Evolutionary conservation across 2,888 invertebrate genomes (phyloP).

Genomic region (Dicranocentrus wangi): DNA sequence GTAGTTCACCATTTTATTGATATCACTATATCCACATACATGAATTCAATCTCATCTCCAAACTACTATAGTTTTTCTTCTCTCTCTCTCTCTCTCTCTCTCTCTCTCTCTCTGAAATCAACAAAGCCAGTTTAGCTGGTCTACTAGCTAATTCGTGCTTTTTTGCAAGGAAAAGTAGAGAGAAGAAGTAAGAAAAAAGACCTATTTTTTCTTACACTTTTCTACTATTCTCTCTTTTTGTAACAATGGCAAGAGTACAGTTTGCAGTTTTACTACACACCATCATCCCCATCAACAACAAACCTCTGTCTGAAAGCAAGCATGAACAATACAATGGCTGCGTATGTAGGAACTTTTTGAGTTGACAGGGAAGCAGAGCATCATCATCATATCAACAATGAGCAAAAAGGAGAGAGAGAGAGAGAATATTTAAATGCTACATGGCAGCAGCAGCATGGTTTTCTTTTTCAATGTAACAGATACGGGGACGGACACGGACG

Average conservation of each 20-base stretch:
- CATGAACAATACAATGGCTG: background rate
- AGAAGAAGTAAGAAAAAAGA: background rate
- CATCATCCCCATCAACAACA: background rate
- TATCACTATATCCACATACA: too few species aligned
- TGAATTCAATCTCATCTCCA: too few species aligned
- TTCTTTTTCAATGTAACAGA: conserved; percentile 32
- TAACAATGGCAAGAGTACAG: background rate
- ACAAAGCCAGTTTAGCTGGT: conserved; percentile 54
- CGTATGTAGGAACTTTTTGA: too few species aligned
- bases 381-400: background rate
- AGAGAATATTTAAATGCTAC: background rate
- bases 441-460: conserved; percentile 4
- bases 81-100: conserved; percentile 6
- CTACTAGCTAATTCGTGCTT: conserved; percentile 13
- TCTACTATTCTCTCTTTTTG: conserved; percentile 3
- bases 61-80: conserved; percentile 30
- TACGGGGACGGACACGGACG: conserved; percentile 35
- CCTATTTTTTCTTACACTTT: conserved; percentile 29
- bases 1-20: too few species aligned
- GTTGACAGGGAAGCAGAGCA: background rate
- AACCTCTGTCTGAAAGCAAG: conserved; percentile 6
- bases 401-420: background rate
- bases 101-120: too few species aligned
- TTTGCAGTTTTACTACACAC: background rate
- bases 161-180: conserved; percentile 10